These are phyloP conservation scores for Pteropus alecto DNA, from an alignment of 2,113 vertebrate species.

Conservation along the genomic window DNA sequence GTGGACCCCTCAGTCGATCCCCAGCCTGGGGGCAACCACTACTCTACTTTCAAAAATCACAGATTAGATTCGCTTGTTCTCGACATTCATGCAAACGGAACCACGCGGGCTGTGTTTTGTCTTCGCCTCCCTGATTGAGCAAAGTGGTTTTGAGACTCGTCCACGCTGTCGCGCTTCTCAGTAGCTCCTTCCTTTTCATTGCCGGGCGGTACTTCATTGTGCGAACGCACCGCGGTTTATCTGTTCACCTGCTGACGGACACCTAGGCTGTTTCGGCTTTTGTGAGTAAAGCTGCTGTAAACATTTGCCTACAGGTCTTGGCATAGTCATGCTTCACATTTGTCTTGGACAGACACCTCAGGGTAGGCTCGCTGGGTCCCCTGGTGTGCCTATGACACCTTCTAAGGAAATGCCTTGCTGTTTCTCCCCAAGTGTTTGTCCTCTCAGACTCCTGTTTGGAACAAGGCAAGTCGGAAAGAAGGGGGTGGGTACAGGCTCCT, in stretches of 20 bases:
- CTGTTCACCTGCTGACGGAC: no score
- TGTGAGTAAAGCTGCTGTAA: not conserved
- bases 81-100: not conserved
- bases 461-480: not conserved
- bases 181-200: not conserved
- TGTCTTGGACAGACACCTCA: not conserved
- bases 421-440: not conserved
- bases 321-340: not conserved
- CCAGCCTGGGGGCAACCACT: not conserved
- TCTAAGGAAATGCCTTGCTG: not conserved
- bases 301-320: not conserved
- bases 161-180: rapidly evolving
- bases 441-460: not conserved
- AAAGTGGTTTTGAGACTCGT: not conserved
- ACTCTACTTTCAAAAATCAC: not conserved
- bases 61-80: not conserved
- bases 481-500: not conserved
- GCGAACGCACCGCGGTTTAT: not conserved
- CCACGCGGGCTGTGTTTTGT: not conserved
- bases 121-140: not conserved
- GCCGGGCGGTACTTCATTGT: not conserved
- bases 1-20: not conserved
- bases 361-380: not conserved
- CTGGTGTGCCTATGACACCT: not conserved
- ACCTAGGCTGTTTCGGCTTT: not conserved